Percentiles rank a stretch among this genome's conserved stretches.
Evolutionary conservation across 2,888 invertebrate genomes (phyloP).

Genomic region (Sericinus montela): DNA sequence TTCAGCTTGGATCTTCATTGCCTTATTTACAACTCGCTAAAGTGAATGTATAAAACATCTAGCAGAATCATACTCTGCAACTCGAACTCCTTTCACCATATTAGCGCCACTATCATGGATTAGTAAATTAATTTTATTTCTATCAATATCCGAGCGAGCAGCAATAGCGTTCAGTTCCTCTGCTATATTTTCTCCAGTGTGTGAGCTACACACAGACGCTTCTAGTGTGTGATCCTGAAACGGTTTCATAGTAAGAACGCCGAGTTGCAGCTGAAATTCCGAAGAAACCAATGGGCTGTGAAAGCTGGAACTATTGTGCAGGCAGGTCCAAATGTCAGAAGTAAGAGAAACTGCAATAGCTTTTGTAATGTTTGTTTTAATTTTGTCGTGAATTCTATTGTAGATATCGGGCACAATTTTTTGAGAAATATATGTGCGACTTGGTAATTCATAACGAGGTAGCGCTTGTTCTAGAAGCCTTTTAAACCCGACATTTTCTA

Average conservation of each 20-base stretch:
- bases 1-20: background rate
- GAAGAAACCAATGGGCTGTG: background rate
- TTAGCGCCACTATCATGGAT: background rate
- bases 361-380: slow-evolving; percentile 25
- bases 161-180: background rate
- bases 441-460: slow-evolving; percentile 22
- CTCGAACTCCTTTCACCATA: background rate
- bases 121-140: background rate
- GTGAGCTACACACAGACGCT: too few species aligned
- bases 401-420: slow-evolving; percentile 25
- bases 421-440: slow-evolving; percentile 24
- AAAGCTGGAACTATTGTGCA: slow-evolving; percentile 26
- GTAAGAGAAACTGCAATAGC: slow-evolving; percentile 29
- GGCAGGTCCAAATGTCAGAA: slow-evolving; percentile 31
- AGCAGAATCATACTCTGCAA: background rate
- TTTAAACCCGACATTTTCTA: slow-evolving; percentile 30
- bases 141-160: background rate
- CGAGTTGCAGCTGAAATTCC: background rate
- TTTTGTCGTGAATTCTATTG: slow-evolving; percentile 26
- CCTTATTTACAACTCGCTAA: background rate
- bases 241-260: background rate
- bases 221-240: too few species aligned
- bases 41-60: background rate
- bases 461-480: slow-evolving; percentile 30
- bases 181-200: background rate